Base-by-base conservation (phyloP, 2,888 invertebrate species). In the Pseudococcus jackbeardsleyi region DNA sequence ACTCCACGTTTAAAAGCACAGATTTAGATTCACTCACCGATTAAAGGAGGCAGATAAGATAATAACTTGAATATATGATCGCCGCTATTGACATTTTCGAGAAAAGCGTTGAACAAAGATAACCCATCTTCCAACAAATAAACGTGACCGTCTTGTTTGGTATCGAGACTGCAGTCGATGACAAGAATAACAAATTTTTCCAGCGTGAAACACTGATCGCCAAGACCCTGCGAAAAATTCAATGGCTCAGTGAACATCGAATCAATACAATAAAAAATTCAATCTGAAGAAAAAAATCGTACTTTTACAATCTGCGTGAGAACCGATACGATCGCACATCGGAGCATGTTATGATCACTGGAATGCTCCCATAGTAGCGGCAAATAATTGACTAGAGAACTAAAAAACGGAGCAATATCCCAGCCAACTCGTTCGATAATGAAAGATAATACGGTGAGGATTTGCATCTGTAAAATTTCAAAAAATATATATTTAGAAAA, bases 81-180 rank as follows among this genome's bases (percentile, higher is more conserved):
- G 59, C 89, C 89, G 19, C 84, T 84, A 33, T 89, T 88, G 26
- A 89, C 22, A 84, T 89, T 89, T 33, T 90, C 89, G 46, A 90
- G 87, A 86, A 89, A 89, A 59, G 89, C 95, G 88, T 95, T 93
- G 98, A 98, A 98, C 89, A 99, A 93, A 90, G 97, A 96, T 64
- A 98, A 92, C 3, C 97, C 98, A 91, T 99, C 98, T 92, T 98
- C 98, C 90, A 98, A 92, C 86, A 98, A 93, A 91, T 98, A 98
- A 87, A 98, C 96, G 91, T 97, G 96, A 68, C 92, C 90, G 88
- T 95, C 94, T 91, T 96, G 95, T 89, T 94, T 93, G 0, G 96
- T 93, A 91, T 97, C 96, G 0, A 97, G 97, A 89, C 96, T 95
- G 89, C 95, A 91, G 89, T 93, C 93, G 89, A 96, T 94, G 85